Evolutionary conservation across 2,797 vertebrate genomes (phyloP).

Genomic region (Parotocinclus haroldoi): DNA sequence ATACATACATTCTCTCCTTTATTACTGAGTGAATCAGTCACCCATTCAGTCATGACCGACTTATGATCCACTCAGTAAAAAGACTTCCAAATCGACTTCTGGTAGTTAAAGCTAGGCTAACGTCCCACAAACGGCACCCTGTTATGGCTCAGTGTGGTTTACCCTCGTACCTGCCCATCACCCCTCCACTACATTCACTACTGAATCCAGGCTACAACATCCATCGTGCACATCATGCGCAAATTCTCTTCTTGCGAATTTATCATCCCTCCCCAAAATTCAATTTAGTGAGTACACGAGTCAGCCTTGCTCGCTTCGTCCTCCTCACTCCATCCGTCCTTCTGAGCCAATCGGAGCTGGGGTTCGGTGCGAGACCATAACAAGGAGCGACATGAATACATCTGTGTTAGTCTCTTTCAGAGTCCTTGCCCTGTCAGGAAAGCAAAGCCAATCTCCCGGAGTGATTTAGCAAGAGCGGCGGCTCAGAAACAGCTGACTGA

Average conservation of each 20-base stretch:
- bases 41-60: no score
- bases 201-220: no score
- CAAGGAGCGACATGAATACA: constrained; percentile 66
- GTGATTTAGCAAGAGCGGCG: constrained; percentile 68
- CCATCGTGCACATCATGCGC: not conserved
- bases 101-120: no score
- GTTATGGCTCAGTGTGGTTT: no score
- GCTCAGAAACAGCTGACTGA: constrained; percentile 65
- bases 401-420: constrained; percentile 66
- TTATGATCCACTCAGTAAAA: no score
- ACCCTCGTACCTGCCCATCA: no score
- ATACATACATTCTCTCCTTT: not conserved
- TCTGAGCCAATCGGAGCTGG: constrained; percentile 55
- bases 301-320: constrained; percentile 1
- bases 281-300: constrained; percentile 18
- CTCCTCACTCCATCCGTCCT: constrained; percentile 27
- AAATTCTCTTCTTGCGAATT: not conserved
- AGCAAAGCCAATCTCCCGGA: constrained; percentile 68
- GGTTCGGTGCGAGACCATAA: constrained; percentile 59
- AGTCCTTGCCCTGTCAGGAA: constrained; percentile 65
- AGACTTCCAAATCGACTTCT: no score
- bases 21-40: not conserved
- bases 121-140: no score
- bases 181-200: no score
- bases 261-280: constrained; percentile 14